A percentile compares a stretch with the other conserved stretches of the same genome.
These are phyloP conservation scores for Muscicapa striata DNA, from an alignment of 2,797 vertebrate species.

Conservation along the genomic window DNA sequence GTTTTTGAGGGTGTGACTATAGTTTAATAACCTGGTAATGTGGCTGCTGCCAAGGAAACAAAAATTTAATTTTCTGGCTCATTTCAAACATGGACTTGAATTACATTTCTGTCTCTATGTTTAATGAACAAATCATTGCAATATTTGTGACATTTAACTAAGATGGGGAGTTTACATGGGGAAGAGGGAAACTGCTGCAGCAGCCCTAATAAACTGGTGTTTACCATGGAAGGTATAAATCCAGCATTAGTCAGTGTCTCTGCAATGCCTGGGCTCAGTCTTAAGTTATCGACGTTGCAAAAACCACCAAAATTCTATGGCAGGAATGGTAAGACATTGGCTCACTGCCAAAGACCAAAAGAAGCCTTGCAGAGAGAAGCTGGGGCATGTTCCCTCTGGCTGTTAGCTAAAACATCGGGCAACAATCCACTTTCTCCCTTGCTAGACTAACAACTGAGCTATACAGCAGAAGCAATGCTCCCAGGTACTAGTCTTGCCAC, in stretches of 20 bases:
- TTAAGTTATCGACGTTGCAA: not conserved
- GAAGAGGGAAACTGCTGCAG: not conserved
- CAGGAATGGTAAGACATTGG: not conserved
- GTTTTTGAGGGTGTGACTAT: not conserved
- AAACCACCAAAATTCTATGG: not conserved
- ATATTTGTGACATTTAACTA: conserved; percentile 38
- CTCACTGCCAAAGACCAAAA: not conserved
- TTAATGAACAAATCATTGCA: conserved; percentile 20
- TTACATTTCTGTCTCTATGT: conserved; percentile 10
- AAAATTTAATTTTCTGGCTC: conserved; percentile 19
- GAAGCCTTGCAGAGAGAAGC: not conserved
- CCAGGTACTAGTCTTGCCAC: not conserved
- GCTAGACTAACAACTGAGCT: not conserved
- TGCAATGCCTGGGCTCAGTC: not conserved
- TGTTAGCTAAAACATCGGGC: not conserved
- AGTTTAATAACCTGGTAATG: not conserved
- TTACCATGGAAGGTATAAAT: not conserved
- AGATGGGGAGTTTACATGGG: not conserved
- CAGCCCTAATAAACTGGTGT: not conserved
- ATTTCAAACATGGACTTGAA: conserved; percentile 18
- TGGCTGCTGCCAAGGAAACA: not conserved
- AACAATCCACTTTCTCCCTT: not conserved
- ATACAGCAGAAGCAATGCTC: not conserved
- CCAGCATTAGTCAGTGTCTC: not conserved
- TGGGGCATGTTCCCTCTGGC: not conserved